Percentiles rank a stretch among this genome's conserved stretches.
phyloP scores from a whole-genome alignment of 2,888 invertebrate species.

The Calameuta filiformis region DNA sequence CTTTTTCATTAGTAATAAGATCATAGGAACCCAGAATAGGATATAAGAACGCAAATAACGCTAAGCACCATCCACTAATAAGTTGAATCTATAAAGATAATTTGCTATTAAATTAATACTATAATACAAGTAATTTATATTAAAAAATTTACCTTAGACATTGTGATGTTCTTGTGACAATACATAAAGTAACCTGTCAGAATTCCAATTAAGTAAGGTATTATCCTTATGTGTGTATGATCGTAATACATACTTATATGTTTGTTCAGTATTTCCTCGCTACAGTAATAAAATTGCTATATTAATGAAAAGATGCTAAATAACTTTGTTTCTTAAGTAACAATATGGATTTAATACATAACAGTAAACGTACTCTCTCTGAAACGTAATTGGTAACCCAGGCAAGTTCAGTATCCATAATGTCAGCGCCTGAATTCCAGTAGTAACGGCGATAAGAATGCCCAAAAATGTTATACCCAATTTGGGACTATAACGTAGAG shows the following conservation, averaged over 20 bases:
- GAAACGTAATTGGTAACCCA: conserved; percentile 15
- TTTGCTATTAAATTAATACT: neutral
- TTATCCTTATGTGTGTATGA: conserved; percentile 15
- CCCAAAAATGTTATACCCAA: conserved; percentile 20
- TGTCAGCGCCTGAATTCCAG: conserved; percentile 26
- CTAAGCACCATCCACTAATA: conserved; percentile 27
- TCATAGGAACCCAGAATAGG: conserved; percentile 10
- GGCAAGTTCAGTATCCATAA: conserved; percentile 10
- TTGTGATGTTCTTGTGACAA: conserved; percentile 5
- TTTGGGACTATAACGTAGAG: conserved; percentile 18
- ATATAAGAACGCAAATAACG: conserved; percentile 7
- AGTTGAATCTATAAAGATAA: conserved; percentile 11
- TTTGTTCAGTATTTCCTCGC: conserved; percentile 8
- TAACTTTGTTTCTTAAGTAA: neutral
- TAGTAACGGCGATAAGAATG: conserved; percentile 8
- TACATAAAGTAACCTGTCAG: conserved; percentile 18
- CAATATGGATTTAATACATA: neutral
- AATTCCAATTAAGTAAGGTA: conserved; percentile 20
- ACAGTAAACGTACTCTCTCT: conserved; percentile 3
- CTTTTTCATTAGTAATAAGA: conserved; percentile 5
- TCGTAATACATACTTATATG: conserved; percentile 15
- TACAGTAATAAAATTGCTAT: neutral
- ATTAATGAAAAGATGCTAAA: neutral
- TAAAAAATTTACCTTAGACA: conserved; percentile 16
- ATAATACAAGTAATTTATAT: neutral